Evolutionary conservation across 1,140 invertebrate species (phyloP), one percentile per base, ranked within the genome.

Genomic region (Anthonomus grandis): DNA sequence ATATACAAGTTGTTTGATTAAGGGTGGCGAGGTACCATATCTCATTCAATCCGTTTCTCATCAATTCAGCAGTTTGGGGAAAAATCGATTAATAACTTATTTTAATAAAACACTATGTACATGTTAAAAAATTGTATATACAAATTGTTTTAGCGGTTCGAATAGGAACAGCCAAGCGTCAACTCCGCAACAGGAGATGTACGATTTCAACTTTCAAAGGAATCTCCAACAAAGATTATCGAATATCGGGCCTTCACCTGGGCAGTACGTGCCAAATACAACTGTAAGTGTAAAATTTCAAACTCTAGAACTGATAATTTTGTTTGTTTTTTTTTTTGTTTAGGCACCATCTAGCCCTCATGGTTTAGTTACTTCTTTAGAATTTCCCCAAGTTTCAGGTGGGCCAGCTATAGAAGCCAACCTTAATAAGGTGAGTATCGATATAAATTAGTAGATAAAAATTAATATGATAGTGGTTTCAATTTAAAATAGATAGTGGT

Each of bases 181-280:
- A 4, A 83, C 82, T 0, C 81, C 82, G 4, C 76, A 76, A 46
- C 67, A 66, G 12, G 63, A 72, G 46, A 68, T 74, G 54, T 79
- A 82, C 59, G 81, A 83, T 42, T 66, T 73, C 0, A 81, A 83
- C 41, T 78, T 83, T 73, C 76, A 80, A 62, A 58, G 46, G 31
- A 78, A 73, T 58, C 72, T 84, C 6, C 82, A 84, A 57, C 81
- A 84, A 42, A 82, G 82, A 67, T 56, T 83, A 9, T 78, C 79
- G 13, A 78, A 77, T 21, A 78, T 81, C 25, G 52, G 60, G 3
- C 44, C 50, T n/a, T 15, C 53, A 37, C 46, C 50, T 12, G 49
- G 45, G 10, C 54, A 38, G 22, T 48, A 27, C 22, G 54, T 57
- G 39, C 47, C 55, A 50, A 60, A 45, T 46, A 57, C 41, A 22